Evolutionary conservation across 1,140 invertebrate species (phyloP), one percentile per base, ranked within the genome.

Genomic region (Penaeus vannamei): DNA sequence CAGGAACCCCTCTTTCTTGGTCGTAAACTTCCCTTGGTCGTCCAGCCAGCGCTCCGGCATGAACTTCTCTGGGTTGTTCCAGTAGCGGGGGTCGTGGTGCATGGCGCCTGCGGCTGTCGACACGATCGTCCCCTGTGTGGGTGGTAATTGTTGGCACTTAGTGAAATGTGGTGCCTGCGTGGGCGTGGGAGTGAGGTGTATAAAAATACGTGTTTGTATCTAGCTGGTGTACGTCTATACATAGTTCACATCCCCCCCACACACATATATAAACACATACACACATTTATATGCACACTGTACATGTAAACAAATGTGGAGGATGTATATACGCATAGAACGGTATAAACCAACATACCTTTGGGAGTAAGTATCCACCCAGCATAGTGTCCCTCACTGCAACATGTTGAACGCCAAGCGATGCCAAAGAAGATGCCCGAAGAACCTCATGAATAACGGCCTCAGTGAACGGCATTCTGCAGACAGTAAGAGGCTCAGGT

Each of bases 81-180:
- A 98, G 77, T 96, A 94, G 61, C 96, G 94, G 0, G 95, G 93
- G 26, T 95, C 96, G 92, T 95, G 95, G 92, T 98, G 97, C n/a
- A 98, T 92, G 76, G 96, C 95, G 92, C 96, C 97, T 86, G 97
- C 97, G 92, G 98, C 98, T 42, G 98, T 94, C 91, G 98, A 97
- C 2, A 98, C 94, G 64, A 97, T 94, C 0, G 96, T 29, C 23
- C 64, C 84, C 84, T 85, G n/a, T n/a, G n/a, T n/a, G n/a, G n/a
- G 84, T 42, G 36, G 36, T 7, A 7, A 42, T 42, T 42, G 36
- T 4, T 2, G 36, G 36, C 4, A 5, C 36, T 42, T 42, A 5
- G 36, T n/a, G 8, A 42, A 2, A 42, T 2, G 36, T 42, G 36
- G 36, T 42, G 36, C 4, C 36, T 42, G 36, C 4, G n/a, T n/a